Conservation (phyloP, 2,113 vertebrate species). For the human region GRCh38 chr19:37311001-37311500, state of each 20-base stretch:
- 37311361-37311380: not conserved
- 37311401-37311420: no score
- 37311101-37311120: not conserved
- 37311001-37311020: not conserved
- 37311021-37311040: not conserved
- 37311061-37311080: not conserved
- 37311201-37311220: not conserved
- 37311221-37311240: not conserved
- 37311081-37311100: not conserved
- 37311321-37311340: not conserved
- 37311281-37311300: not conserved
- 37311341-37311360: not conserved
- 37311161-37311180: not conserved
- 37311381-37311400: not conserved
- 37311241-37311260: not conserved
- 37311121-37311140: not conserved
- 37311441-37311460: not conserved
- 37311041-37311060: not conserved
- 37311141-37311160: no score
- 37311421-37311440: no score
- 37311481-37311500: not conserved
- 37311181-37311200: not conserved
- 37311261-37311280: not conserved
- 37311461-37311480: not conserved
- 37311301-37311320: not conserved